Percentiles rank a stretch among this genome's conserved stretches.
phyloP scores from a whole-genome alignment of 1,140 invertebrate species.

The Drosophila guanche region DNA sequence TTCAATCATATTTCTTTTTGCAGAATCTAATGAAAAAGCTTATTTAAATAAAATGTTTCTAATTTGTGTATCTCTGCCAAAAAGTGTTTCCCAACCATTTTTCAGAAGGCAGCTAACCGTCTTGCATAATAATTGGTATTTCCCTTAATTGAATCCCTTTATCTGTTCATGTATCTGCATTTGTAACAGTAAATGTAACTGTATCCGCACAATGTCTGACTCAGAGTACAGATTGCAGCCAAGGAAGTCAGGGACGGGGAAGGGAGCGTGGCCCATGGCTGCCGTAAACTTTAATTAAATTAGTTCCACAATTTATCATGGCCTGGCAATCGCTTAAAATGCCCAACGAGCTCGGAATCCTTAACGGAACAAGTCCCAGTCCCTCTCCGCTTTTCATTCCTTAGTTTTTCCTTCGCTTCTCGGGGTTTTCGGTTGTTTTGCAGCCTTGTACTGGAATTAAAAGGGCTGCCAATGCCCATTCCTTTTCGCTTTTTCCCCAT shows the following conservation, averaged over 20 bases:
- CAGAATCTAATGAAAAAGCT: too few relatives aligned
- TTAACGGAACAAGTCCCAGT: slow-evolving; percentile 37
- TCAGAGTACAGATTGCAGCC: slow-evolving; percentile 22
- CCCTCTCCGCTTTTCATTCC: slow-evolving; percentile 20
- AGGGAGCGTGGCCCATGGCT: slow-evolving; percentile 24
- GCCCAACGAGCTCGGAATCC: slow-evolving; percentile 53
- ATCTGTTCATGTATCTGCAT: slow-evolving; percentile 43
- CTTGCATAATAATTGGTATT: slow-evolving; percentile 26
- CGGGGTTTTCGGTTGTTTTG: slow-evolving; percentile 44
- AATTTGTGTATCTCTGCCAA: too few relatives aligned
- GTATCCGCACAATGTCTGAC: background rate
- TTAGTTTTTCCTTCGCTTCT: slow-evolving; percentile 44
- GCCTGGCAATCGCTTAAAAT: slow-evolving; percentile 76
- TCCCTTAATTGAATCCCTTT: slow-evolving; percentile 45
- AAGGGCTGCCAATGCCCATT: slow-evolving; percentile 54
- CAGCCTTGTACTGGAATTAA: slow-evolving; percentile 70
- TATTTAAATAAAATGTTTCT: too few relatives aligned
- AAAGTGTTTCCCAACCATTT: background rate
- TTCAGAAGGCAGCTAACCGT: background rate
- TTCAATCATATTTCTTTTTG: too few relatives aligned
- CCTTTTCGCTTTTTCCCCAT: background rate
- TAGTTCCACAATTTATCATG: slow-evolving; percentile 77
- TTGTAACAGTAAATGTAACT: slow-evolving; percentile 13
- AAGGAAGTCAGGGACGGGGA: slow-evolving; percentile 5
- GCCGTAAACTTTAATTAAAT: slow-evolving; percentile 80